A percentile compares a stretch with the other conserved stretches of the same genome.
Evolutionary conservation across 2,113 vertebrate genomes (phyloP).

Genomic region (Alexandromys fortis): DNA sequence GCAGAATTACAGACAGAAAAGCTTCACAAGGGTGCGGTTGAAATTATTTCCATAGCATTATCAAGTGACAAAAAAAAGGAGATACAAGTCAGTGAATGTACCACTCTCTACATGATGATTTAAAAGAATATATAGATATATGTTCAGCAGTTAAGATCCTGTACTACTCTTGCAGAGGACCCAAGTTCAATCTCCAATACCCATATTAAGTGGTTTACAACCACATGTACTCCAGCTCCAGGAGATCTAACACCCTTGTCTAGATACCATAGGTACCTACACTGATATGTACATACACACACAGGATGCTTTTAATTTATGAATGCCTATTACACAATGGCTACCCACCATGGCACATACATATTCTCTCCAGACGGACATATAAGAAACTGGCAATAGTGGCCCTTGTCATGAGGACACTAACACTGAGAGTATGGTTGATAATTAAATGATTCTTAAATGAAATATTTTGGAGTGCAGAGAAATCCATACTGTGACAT

Average conservation of each 20-base stretch:
- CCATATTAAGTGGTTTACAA: too few relatives aligned
- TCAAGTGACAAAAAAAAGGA: neutral
- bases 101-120: neutral
- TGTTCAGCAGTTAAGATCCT: too few relatives aligned
- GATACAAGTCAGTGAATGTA: neutral
- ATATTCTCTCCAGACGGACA: neutral
- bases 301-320: neutral
- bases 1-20: neutral
- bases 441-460: constrained; percentile 9
- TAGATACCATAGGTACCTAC: too few relatives aligned
- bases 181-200: too few relatives aligned
- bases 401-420: neutral
- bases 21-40: neutral
- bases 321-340: neutral
- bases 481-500: constrained; percentile 29
- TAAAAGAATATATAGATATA: too few relatives aligned
- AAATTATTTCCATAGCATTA: constrained; percentile 11
- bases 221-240: too few relatives aligned
- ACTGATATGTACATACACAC: neutral
- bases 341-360: neutral
- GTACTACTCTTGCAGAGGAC: too few relatives aligned
- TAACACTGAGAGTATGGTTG: neutral
- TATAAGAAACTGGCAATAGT: neutral
- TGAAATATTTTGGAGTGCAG: constrained; percentile 7
- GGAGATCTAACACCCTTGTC: too few relatives aligned